Evolutionary conservation across 64 coral and sea anemone genomes (phyloP).

Genomic region (Montipora efflorescens): DNA sequence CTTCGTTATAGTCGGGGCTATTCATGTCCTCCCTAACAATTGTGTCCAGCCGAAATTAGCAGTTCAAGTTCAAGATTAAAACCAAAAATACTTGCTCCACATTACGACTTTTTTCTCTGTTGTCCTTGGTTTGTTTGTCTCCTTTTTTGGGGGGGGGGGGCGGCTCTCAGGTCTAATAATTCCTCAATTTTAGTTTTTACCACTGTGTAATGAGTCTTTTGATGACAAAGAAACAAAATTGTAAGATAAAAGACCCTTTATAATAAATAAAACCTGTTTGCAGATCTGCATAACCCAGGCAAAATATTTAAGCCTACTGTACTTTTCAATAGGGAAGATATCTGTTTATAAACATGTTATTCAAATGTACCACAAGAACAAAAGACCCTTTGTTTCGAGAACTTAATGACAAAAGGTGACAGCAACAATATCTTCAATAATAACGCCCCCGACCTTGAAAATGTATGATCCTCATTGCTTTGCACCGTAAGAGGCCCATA

Average conservation of each 20-base stretch:
- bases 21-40: not conserved
- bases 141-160: not conserved
- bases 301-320: not conserved
- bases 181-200: constrained; percentile 11
- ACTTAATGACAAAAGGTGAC: too few species aligned
- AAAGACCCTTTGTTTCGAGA: too few species aligned
- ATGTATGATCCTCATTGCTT: constrained; percentile 5
- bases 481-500: not conserved
- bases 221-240: not conserved
- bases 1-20: not conserved
- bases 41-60: constrained; percentile 17
- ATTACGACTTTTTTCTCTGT: not conserved
- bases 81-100: constrained; percentile 2
- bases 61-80: constrained; percentile 13
- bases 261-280: not conserved
- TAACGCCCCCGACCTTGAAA: not conserved
- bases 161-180: not conserved
- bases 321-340: not conserved
- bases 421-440: too few species aligned
- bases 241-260: not conserved
- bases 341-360: too few species aligned
- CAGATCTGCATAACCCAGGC: not conserved
- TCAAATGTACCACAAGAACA: too few species aligned
- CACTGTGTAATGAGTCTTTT: constrained; percentile 17
- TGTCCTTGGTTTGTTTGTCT: constrained; percentile 11